These are phyloP conservation scores for Brenthis hecate DNA, from an alignment of 2,888 invertebrate genomes.

Conservation along the genomic window DNA sequence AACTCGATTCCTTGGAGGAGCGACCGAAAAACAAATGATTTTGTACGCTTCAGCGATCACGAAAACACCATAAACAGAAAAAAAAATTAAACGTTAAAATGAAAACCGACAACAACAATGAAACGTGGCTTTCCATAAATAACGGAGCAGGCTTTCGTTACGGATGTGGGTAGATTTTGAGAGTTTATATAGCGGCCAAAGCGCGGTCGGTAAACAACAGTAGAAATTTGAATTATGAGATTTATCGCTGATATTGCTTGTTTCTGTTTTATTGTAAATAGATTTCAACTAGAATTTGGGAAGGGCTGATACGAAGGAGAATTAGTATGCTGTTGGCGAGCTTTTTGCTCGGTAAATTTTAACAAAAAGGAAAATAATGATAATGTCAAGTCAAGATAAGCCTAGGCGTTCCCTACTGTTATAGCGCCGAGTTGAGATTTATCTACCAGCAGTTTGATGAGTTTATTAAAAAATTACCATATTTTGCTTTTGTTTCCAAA, in stretches of 20 bases:
- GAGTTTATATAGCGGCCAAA: constrained; percentile 72
- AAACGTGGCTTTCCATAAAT: constrained; percentile 78
- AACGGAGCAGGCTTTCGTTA: constrained; percentile 76
- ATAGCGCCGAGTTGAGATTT: constrained; percentile 67
- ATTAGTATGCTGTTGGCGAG: constrained; percentile 75
- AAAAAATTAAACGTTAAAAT: constrained; percentile 74
- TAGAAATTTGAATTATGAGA: constrained; percentile 76
- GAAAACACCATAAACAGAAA: constrained; percentile 68
- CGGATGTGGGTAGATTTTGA: constrained; percentile 78
- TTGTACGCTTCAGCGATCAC: constrained; percentile 57
- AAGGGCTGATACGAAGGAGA: constrained; percentile 48
- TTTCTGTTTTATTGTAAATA: constrained; percentile 68
- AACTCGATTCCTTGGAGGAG: constrained; percentile 61
- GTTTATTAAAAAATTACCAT: constrained; percentile 52
- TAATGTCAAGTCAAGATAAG: constrained; percentile 77
- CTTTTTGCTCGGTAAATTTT: constrained; percentile 74
- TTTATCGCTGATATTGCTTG: constrained; percentile 69
- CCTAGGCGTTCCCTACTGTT: constrained; percentile 68
- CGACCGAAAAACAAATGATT: constrained; percentile 70
- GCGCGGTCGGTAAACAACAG: constrained; percentile 69
- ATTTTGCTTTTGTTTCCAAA: constrained; percentile 31
- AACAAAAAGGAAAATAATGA: constrained; percentile 77
- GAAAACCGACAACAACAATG: constrained; percentile 77
- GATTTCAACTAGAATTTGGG: constrained; percentile 47
- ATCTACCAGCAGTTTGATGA: constrained; percentile 54